Evolutionary conservation across 1,140 invertebrate genomes (phyloP).

Genomic region (Aricia agestis): DNA sequence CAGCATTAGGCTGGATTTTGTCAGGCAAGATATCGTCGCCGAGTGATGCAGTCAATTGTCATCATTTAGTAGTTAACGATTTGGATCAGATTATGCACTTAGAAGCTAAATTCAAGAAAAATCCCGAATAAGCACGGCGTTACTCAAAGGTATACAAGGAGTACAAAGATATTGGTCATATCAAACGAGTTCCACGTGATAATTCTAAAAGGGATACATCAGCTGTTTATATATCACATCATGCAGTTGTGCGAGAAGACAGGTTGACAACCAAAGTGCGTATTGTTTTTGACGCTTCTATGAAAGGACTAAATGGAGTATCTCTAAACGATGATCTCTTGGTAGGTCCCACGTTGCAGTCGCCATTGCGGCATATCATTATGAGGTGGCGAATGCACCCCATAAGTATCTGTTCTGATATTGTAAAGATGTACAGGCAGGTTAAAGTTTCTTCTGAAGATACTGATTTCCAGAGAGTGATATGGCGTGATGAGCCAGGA

Average conservation of each 20-base stretch:
- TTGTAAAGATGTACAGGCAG: constrained; percentile 59
- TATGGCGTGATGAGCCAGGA: constrained; percentile 36
- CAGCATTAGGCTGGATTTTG: no score
- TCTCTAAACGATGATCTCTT: constrained; percentile 51
- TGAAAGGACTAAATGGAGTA: constrained; percentile 16
- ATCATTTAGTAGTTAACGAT: background rate
- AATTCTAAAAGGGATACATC: no score
- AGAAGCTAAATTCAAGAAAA: no score
- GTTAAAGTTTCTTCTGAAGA: constrained; percentile 36
- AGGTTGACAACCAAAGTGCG: constrained; percentile 23
- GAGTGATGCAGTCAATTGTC: no score
- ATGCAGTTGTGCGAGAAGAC: no score
- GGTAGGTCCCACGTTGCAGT: constrained; percentile 50
- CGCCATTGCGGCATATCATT: constrained; percentile 48
- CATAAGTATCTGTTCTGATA: constrained; percentile 47
- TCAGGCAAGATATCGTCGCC: no score
- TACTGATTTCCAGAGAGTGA: constrained; percentile 40
- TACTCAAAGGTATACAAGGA: no score
- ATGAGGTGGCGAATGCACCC: constrained; percentile 45
- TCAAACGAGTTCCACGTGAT: no score
- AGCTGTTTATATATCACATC: no score
- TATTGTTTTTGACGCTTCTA: constrained; percentile 30
- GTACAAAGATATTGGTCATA: no score
- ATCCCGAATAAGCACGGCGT: no score
- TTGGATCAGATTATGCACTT: no score